Evolutionary conservation across 1,140 invertebrate genomes (phyloP).

Genomic region (Cepaea nemoralis): DNA sequence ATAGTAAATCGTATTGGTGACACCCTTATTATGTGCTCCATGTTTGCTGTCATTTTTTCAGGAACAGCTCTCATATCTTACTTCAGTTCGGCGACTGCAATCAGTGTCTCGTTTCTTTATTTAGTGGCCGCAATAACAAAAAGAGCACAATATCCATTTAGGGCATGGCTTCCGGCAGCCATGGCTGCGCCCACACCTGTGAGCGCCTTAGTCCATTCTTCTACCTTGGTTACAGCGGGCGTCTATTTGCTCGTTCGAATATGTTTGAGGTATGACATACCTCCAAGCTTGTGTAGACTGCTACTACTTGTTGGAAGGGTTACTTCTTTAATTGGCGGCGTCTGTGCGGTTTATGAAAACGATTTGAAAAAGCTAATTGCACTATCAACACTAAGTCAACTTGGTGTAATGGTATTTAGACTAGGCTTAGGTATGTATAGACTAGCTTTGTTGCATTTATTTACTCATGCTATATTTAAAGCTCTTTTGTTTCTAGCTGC

Average conservation of each 20-base stretch:
- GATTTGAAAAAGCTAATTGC: constrained; percentile 76
- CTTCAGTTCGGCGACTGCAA: too few relatives aligned
- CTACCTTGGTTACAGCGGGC: constrained; percentile 81
- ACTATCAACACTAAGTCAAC: constrained; percentile 80
- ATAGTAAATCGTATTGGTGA: constrained; percentile 75
- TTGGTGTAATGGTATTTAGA: constrained; percentile 79
- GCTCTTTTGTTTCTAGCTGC: constrained; percentile 40
- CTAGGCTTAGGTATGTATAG: constrained; percentile 69
- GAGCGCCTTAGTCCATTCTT: constrained; percentile 82
- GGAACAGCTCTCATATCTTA: too few relatives aligned
- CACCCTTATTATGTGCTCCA: constrained; percentile 42
- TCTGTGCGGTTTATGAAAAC: constrained; percentile 32
- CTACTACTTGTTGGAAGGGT: constrained; percentile 33
- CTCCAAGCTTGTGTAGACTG: constrained; percentile 45
- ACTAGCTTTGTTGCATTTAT: constrained; percentile 78
- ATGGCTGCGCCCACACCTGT: constrained; percentile 81
- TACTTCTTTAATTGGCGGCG: constrained; percentile 40
- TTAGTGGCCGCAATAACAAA: constrained; percentile 79
- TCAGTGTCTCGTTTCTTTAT: too few relatives aligned
- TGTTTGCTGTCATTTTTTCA: too few relatives aligned
- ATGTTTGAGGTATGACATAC: not conserved
- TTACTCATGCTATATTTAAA: constrained; percentile 75
- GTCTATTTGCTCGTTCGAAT: constrained; percentile 81
- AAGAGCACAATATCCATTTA: constrained; percentile 83
- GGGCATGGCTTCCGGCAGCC: constrained; percentile 78